Evolutionary conservation across 1,140 invertebrate genomes (phyloP).

Genomic region (Panagrolaimus sp.): DNA sequence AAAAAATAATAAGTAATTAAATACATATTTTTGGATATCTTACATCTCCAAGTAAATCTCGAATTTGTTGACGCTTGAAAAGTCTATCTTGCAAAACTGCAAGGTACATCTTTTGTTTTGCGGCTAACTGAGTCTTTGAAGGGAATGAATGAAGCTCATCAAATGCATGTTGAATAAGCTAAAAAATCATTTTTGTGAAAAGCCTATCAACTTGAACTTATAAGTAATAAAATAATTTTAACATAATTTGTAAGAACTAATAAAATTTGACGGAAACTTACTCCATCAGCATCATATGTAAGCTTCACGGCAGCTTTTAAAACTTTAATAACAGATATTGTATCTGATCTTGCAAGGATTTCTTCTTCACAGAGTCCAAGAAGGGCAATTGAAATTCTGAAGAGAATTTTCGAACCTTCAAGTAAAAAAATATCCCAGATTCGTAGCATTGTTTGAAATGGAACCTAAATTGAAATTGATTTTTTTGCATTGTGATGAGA

Average conservation of each 20-base stretch:
- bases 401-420: conserved; percentile 80
- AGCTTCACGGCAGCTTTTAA: conserved; percentile 62
- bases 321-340: conserved; percentile 62
- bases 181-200: not conserved
- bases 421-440: conserved; percentile 84
- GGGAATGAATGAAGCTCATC: conserved; percentile 63
- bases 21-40: not conserved
- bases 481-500: conserved; percentile 59
- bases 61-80: conserved; percentile 58
- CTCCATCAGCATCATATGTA: conserved; percentile 62
- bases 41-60: conserved; percentile 43
- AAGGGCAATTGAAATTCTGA: conserved; percentile 76
- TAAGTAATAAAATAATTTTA: no score
- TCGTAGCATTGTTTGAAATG: conserved; percentile 61
- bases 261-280: conserved; percentile 49
- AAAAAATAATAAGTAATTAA: not conserved
- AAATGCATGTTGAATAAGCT: conserved; percentile 60
- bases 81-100: conserved; percentile 61
- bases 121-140: conserved; percentile 58
- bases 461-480: not conserved
- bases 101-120: conserved; percentile 61
- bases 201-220: no score
- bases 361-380: conserved; percentile 66
- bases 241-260: no score
- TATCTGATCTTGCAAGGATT: conserved; percentile 60